Percentiles rank a stretch among this genome's conserved stretches.
Conservation (phyloP, 1,140 invertebrate genomes). For the Drosophila arawakana region DNA sequence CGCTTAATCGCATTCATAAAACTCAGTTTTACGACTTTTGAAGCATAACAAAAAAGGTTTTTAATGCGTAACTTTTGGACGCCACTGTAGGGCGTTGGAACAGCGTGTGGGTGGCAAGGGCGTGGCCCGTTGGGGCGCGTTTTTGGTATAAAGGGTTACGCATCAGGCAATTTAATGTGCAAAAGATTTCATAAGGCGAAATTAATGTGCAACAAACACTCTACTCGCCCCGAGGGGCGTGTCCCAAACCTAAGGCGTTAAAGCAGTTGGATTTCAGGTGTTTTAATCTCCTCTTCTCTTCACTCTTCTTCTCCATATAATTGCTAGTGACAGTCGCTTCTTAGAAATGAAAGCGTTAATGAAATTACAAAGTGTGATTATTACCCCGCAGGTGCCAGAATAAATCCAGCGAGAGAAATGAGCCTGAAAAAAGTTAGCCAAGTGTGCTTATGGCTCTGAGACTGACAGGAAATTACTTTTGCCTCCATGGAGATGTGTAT, state of each 20-base stretch:
- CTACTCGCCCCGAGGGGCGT: conserved; percentile 10
- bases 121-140: conserved; percentile 3
- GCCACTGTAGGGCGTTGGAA: neutral
- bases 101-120: neutral
- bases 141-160: conserved; percentile 28
- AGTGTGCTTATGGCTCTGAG: conserved; percentile 12
- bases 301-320: conserved; percentile 22
- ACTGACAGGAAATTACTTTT: conserved; percentile 29
- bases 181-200: conserved; percentile 64
- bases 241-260: neutral
- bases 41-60: conserved; percentile 57
- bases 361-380: conserved; percentile 64
- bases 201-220: conserved; percentile 49
- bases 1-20: conserved; percentile 82
- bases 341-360: conserved; percentile 51
- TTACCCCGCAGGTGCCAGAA: conserved; percentile 13
- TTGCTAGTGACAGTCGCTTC: conserved; percentile 43
- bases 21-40: conserved; percentile 79
- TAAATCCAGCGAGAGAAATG: conserved; percentile 26
- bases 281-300: neutral
- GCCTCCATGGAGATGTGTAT: neutral
- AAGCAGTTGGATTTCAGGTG: conserved; percentile 19
- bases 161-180: conserved; percentile 55
- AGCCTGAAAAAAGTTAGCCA: conserved; percentile 15
- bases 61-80: conserved; percentile 67